A percentile compares a stretch with the other conserved stretches of the same genome.
Conservation (phyloP, 2,113 vertebrate species). For the Sander vitreus region DNA sequence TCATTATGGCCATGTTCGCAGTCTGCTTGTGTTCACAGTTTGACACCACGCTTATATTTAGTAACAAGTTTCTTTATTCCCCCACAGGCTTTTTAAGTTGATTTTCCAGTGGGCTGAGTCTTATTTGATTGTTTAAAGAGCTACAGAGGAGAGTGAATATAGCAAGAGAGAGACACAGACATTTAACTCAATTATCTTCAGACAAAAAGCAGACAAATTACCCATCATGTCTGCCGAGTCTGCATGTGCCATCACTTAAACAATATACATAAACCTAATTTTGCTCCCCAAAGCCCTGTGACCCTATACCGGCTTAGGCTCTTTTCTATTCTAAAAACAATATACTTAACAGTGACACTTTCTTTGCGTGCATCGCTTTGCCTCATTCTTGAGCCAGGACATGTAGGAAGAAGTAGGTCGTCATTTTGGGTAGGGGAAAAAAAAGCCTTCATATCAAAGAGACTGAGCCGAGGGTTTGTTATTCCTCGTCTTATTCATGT, state of each 20-base stretch:
- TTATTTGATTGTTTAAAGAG: conserved; percentile 67
- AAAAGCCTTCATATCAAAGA: conserved; percentile 62
- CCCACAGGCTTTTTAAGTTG: conserved; percentile 70
- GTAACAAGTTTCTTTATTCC: conserved; percentile 73
- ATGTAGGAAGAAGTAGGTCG: conserved; percentile 7
- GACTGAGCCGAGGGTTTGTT: conserved; percentile 55
- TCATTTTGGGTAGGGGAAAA: conserved; percentile 33
- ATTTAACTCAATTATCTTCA: conserved; percentile 62
- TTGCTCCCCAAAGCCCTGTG: conserved; percentile 19
- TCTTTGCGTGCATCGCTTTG: not conserved
- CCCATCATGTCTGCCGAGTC: conserved; percentile 39
- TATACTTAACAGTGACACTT: not conserved
- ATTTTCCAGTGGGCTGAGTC: conserved; percentile 63
- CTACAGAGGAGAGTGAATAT: conserved; percentile 28
- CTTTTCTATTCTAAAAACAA: conserved; percentile 38
- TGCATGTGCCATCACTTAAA: conserved; percentile 71
- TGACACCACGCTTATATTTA: conserved; percentile 71
- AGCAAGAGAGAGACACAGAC: conserved; percentile 23
- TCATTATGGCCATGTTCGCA: conserved; percentile 67
- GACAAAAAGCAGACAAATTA: conserved; percentile 55
- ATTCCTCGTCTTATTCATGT: conserved; percentile 64
- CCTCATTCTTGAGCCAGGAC: conserved; percentile 39
- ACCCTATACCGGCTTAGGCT: conserved; percentile 9
- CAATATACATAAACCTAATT: conserved; percentile 58
- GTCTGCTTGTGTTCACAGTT: conserved; percentile 75